A percentile compares a stretch with the other conserved stretches of the same genome.
Evolutionary conservation across 1,140 invertebrate genomes (phyloP).

Genomic region (Rhynchophorus ferrugineus): DNA sequence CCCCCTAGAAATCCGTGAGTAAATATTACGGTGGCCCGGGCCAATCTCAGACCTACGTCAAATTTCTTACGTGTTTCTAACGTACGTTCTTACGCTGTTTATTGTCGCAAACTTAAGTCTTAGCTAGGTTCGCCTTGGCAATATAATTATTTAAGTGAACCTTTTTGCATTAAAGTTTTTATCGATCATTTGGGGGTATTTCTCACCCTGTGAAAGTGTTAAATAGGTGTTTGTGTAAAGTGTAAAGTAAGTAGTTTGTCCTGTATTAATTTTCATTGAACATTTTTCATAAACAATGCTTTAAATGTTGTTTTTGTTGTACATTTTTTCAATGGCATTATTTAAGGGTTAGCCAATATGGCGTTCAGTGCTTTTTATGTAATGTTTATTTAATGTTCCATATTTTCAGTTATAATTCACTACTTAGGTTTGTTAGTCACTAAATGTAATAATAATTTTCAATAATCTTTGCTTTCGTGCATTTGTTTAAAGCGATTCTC

Average conservation of each 20-base stretch:
- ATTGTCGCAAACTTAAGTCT: conserved; percentile 33
- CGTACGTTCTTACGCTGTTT: conserved; percentile 28
- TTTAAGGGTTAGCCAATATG: conserved; percentile 39
- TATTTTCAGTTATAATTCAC: conserved; percentile 14
- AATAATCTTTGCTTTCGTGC: conserved; percentile 16
- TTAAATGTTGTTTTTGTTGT: conserved; percentile 33
- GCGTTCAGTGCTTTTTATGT: conserved; percentile 34
- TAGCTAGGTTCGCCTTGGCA: conserved; percentile 32
- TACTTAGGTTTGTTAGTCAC: conserved; percentile 7
- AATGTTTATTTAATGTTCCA: conserved; percentile 31
- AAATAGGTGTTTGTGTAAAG: conserved; percentile 8
- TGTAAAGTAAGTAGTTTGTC: conserved; percentile 18
- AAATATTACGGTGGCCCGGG: conserved; percentile 32
- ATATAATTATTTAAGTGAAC: conserved; percentile 43
- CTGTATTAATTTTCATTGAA: conserved; percentile 16
- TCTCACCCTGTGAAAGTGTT: conserved; percentile 23
- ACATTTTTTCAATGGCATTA: conserved; percentile 34
- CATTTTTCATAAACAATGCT: conserved; percentile 21
- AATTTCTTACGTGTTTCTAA: conserved; percentile 32
- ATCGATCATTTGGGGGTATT: conserved; percentile 38
- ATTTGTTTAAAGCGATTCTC: conserved; percentile 18
- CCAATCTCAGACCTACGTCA: conserved; percentile 32
- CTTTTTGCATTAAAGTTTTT: conserved; percentile 42
- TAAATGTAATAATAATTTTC: conserved; percentile 1
- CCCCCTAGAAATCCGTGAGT: conserved; percentile 31